These are phyloP conservation scores for Ptychoptera contaminata DNA, from an alignment of 2,888 invertebrate genomes.

Conservation along the genomic window DNA sequence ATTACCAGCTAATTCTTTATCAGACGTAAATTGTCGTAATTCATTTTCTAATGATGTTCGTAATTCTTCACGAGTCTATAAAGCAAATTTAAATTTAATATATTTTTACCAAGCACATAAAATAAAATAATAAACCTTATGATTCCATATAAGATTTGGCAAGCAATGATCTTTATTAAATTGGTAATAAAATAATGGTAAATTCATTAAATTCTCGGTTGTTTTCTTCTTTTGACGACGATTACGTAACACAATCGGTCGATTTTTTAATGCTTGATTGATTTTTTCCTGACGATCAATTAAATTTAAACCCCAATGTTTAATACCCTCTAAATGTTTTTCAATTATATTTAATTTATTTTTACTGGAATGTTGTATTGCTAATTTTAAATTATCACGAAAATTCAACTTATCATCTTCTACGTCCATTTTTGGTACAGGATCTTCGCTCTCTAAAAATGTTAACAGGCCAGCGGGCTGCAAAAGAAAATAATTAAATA, in stretches of 20 bases:
- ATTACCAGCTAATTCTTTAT: slow-evolving; percentile 73
- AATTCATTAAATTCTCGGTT: slow-evolving; percentile 24
- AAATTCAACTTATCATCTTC: slow-evolving; percentile 58
- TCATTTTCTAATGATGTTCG: slow-evolving; percentile 86
- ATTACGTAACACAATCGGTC: slow-evolving; percentile 83
- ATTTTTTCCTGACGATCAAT: slow-evolving; percentile 28
- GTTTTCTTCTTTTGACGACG: slow-evolving; percentile 45
- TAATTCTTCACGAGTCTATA: slow-evolving; percentile 84
- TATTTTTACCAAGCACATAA: background rate
- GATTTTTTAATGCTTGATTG: slow-evolving; percentile 33
- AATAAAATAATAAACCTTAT: slow-evolving; percentile 46
- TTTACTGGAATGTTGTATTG: slow-evolving; percentile 60
- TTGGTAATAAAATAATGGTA: slow-evolving; percentile 84
- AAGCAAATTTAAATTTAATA: slow-evolving; percentile 4
- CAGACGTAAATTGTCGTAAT: slow-evolving; percentile 73
- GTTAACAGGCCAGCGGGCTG: slow-evolving; percentile 85
- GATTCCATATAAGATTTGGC: slow-evolving; percentile 98
- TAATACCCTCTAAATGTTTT: slow-evolving; percentile 59
- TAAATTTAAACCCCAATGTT: slow-evolving; percentile 49
- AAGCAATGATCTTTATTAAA: slow-evolving; percentile 87
- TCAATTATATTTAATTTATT: slow-evolving; percentile 59
- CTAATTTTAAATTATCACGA: slow-evolving; percentile 89
- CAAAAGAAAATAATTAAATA: slow-evolving; percentile 12
- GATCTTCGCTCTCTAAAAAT: slow-evolving; percentile 76
- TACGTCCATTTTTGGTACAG: slow-evolving; percentile 56